Evolutionary conservation across 2,888 invertebrate species (phyloP).

Genomic region (Leucophora obtusa): DNA sequence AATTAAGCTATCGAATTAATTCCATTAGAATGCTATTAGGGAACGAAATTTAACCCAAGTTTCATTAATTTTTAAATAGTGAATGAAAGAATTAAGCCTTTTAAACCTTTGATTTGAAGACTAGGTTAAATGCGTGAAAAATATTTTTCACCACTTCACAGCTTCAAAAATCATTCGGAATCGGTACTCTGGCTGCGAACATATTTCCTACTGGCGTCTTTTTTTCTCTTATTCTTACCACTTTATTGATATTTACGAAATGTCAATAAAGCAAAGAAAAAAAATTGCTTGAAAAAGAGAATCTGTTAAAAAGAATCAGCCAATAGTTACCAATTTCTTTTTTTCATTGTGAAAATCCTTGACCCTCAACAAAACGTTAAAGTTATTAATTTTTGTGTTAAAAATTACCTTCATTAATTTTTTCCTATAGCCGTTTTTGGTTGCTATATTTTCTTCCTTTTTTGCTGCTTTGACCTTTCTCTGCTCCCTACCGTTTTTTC

Average conservation of each 20-base stretch:
- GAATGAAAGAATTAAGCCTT: too few species aligned
- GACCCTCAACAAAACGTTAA: constrained; percentile 17
- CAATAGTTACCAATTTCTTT: constrained; percentile 11
- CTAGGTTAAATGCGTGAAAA: too few species aligned
- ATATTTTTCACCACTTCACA: too few species aligned
- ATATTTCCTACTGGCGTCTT: constrained; percentile 43
- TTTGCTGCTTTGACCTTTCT: constrained; percentile 42
- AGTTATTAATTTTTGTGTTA: constrained; percentile 2
- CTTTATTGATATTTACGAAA: constrained; percentile 57
- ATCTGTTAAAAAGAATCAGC: constrained; percentile 9
- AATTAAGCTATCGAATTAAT: too few species aligned
- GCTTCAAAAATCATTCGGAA: too few species aligned
- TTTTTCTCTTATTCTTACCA: constrained; percentile 14
- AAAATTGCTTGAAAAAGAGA: neutral
- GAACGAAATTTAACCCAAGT: too few species aligned
- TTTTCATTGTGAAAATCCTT: constrained; percentile 28
- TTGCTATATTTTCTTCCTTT: constrained; percentile 20
- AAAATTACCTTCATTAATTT: constrained; percentile 47
- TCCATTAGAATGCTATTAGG: too few species aligned
- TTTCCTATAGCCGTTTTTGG: constrained; percentile 1
- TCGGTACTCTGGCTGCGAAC: neutral
- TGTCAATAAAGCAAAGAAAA: constrained; percentile 26
- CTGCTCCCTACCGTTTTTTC: constrained; percentile 36
- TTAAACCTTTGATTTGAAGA: too few species aligned
- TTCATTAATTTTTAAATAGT: too few species aligned